phyloP scores from a whole-genome alignment of 2,113 vertebrate species.

The Oreochromis niloticus region DNA sequence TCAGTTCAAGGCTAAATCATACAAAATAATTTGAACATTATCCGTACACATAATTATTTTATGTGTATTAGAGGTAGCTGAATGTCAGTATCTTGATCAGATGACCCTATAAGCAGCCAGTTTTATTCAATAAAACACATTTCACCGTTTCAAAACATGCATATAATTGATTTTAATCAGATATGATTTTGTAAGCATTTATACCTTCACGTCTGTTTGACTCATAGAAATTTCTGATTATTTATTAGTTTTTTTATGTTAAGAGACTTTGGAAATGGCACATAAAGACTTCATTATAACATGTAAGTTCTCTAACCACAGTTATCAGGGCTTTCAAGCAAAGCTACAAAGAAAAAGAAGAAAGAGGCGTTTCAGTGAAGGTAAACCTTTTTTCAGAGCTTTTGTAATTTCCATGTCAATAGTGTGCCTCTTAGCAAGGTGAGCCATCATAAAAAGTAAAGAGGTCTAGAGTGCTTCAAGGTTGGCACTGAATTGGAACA shows the following conservation, averaged over 20 bases:
- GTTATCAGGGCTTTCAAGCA: neutral
- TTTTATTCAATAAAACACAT: neutral
- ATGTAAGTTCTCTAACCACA: neutral
- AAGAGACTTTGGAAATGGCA: neutral
- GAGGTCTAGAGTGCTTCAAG: slow-evolving; percentile 24
- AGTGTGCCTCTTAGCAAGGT: slow-evolving; percentile 43
- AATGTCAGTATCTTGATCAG: neutral
- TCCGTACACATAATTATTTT: neutral
- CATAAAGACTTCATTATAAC: neutral
- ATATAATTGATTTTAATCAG: neutral
- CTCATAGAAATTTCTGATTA: neutral
- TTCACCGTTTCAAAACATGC: neutral
- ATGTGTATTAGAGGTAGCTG: neutral
- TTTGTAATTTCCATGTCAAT: slow-evolving; percentile 55
- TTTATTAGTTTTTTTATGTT: neutral
- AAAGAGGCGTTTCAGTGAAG: neutral
- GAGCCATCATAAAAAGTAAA: slow-evolving; percentile 27
- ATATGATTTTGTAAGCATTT: neutral
- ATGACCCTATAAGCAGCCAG: neutral
- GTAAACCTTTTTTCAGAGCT: neutral
- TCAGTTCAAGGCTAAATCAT: neutral
- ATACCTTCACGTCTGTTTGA: neutral
- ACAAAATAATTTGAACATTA: neutral
- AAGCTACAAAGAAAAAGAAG: neutral
- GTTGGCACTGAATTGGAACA: slow-evolving; percentile 29